A percentile compares a stretch with the other conserved stretches of the same genome.
phyloP scores from a whole-genome alignment of 2,113 vertebrate genomes.

The Callionymus lyra region DNA sequence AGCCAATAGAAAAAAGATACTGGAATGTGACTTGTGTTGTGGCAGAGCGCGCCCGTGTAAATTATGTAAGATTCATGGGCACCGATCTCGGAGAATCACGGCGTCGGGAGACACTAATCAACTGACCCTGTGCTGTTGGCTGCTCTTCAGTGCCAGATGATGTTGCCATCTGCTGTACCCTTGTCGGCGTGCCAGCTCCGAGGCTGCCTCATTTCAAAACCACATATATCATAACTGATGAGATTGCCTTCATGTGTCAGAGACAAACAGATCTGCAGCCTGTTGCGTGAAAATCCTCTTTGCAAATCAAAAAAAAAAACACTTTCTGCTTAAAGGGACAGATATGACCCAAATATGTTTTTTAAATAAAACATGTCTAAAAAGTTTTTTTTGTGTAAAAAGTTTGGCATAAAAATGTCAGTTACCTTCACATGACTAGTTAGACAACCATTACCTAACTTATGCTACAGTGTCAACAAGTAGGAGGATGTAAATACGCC shows the following conservation, averaged over 20 bases:
- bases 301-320: too few species aligned
- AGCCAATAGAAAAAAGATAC: too few species aligned
- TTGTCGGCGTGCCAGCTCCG: not conserved
- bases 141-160: not conserved
- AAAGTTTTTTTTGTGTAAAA: too few species aligned
- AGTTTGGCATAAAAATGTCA: too few species aligned
- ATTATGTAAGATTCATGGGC: not conserved
- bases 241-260: not conserved
- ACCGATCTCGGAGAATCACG: not conserved
- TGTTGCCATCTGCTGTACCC: not conserved
- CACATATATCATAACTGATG: not conserved
- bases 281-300: not conserved
- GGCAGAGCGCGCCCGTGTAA: not conserved
- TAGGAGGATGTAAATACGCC: too few species aligned
- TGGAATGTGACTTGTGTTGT: too few species aligned
- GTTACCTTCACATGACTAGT: not conserved
- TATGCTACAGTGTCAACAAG: not conserved
- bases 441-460: not conserved
- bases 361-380: too few species aligned
- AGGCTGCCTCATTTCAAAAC: not conserved
- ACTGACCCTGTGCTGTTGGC: conserved; percentile 1
- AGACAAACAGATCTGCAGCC: not conserved
- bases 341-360: too few species aligned
- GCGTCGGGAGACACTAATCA: not conserved
- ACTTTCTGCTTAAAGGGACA: too few species aligned